Conservation (phyloP, 2,797 vertebrate genomes). For the Spea hammondii region DNA sequence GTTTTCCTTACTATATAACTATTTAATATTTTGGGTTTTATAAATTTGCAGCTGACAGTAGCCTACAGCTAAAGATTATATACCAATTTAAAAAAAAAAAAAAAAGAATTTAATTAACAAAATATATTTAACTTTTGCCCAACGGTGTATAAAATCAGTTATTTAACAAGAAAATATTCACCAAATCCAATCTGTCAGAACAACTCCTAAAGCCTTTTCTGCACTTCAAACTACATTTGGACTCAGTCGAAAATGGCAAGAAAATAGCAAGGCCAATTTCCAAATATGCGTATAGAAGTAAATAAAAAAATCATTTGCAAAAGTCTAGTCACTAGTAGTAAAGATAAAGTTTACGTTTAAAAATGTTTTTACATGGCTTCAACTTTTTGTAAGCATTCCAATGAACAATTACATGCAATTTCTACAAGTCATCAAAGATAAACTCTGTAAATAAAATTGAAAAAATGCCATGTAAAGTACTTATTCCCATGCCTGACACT, state of each 20-base stretch:
- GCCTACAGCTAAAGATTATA: constrained; percentile 43
- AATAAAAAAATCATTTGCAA: not conserved
- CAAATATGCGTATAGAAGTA: constrained; percentile 3
- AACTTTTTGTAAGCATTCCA: not conserved
- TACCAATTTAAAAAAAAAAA: constrained; percentile 43
- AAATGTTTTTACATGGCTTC: not conserved
- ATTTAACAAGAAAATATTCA: constrained; percentile 40
- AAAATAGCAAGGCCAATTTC: constrained; percentile 28
- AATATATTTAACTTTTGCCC: constrained; percentile 49
- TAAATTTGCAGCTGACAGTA: constrained; percentile 39
- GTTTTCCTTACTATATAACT: constrained; percentile 54
- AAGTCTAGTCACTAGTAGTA: not conserved
- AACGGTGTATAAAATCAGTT: constrained; percentile 48
- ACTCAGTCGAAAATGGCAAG: constrained; percentile 29
- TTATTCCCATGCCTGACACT: no score
- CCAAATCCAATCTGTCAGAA: constrained; percentile 43
- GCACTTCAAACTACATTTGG: constrained; percentile 35
- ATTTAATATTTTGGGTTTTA: constrained; percentile 38
- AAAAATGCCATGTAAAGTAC: no score
- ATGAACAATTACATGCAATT: not conserved
- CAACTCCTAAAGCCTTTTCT: constrained; percentile 41
- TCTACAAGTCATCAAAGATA: not conserved
- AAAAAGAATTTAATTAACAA: constrained; percentile 45
- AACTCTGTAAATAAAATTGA: not conserved
- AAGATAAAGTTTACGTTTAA: not conserved